Percentiles rank a stretch among this genome's conserved stretches.
These are phyloP conservation scores for Stenodema calcarata DNA, from an alignment of 2,888 invertebrate genomes.

Conservation along the genomic window DNA sequence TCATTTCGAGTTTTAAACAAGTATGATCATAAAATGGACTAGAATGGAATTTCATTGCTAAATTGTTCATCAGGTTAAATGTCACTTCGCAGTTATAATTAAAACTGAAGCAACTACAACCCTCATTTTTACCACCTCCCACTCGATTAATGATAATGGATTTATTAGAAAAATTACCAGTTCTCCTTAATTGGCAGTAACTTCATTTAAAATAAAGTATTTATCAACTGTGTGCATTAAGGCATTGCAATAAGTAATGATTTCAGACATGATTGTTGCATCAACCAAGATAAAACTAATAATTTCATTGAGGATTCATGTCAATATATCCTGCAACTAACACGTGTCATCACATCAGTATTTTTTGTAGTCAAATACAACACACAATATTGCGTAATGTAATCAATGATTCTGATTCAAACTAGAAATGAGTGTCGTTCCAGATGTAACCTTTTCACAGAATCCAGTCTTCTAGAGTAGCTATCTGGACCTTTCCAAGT, in stretches of 20 bases:
- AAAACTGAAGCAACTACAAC: background rate
- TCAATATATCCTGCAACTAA: no score
- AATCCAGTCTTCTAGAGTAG: no score
- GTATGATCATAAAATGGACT: constrained; percentile 30
- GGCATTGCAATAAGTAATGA: background rate
- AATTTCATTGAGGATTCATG: background rate
- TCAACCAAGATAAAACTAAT: background rate
- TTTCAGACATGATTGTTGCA: background rate
- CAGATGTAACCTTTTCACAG: no score
- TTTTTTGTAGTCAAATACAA: no score
- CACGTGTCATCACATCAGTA: no score
- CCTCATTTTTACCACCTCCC: background rate
- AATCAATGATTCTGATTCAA: no score
- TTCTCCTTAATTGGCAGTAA: background rate
- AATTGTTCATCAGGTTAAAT: background rate
- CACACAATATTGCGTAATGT: no score
- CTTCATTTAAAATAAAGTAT: background rate
- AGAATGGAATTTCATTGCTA: constrained; percentile 4
- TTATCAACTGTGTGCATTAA: background rate
- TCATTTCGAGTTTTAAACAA: background rate
- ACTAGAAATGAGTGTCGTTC: no score
- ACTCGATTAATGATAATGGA: background rate
- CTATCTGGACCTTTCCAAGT: no score
- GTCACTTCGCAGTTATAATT: background rate
- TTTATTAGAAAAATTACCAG: background rate